Base-by-base conservation (phyloP, 2,888 invertebrate genomes). In the Ypsolopha sequella region DNA sequence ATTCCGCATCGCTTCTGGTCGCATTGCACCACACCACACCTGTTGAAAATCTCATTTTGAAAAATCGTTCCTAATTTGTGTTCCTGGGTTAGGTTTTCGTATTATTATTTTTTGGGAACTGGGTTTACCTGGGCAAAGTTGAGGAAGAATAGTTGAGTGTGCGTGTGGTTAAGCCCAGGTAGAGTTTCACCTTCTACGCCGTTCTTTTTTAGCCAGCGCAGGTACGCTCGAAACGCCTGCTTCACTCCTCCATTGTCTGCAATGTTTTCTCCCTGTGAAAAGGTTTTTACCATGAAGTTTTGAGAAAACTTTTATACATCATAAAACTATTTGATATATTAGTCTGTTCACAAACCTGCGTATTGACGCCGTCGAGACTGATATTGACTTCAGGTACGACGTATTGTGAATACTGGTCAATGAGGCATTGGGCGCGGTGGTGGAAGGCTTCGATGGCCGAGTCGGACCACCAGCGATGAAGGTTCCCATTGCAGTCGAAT, bases 191-290 rank as follows among this genome's bases (percentile, higher is more conserved):
- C 84, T 1, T 76, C 79, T 1, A 88, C 76, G 0, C 91, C 91
- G 64, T 94, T 88, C 10, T 81, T 73, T 41, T 76, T 70, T 9
- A 94, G 79, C 93, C 95, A 96, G 58, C 91, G 90, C 58, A 92
- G 88, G 73, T 96, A 97, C 1, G 96, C 96, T 69, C 93, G 87
- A 60, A 94, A 98, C 0, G 97, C 94, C 75, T 97, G 95, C 66
- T 97, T 96, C 51, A 98, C 89, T 0, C 98, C 98, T 0, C 98
- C 98, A 69, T 98, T 98, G 71, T 98, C 98, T 0, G 98, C 98
- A 64, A 98, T 98, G 68, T 98, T 98, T 78, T 98, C 98, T 1
- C 95, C 95, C 84, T 91, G 76, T 36, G 51, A 55, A 48, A n/a
- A 36, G 24, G 24, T 24, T 24, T 24, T 24, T 24, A 24, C 2